phyloP scores from a whole-genome alignment of 2,113 vertebrate genomes.

The Crotalus viridis region DNA sequence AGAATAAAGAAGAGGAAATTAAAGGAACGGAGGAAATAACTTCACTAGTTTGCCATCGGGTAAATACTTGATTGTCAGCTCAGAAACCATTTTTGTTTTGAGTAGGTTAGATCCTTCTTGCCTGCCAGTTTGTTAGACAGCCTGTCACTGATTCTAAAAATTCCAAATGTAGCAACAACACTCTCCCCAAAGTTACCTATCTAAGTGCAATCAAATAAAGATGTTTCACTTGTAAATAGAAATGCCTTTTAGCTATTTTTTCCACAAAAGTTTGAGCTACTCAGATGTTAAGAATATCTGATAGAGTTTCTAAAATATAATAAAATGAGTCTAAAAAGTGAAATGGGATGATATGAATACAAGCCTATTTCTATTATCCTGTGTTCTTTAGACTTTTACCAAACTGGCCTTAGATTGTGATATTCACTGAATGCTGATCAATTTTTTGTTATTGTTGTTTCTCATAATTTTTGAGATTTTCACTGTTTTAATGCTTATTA shows the following conservation, averaged over 20 bases:
- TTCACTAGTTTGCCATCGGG: background rate
- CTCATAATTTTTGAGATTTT: background rate
- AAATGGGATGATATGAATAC: background rate
- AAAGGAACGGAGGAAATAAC: background rate
- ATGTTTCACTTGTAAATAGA: background rate
- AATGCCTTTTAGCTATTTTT: background rate
- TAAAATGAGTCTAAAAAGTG: background rate
- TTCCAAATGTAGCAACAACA: background rate
- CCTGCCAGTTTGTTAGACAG: background rate
- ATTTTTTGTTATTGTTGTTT: background rate
- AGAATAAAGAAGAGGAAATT: background rate
- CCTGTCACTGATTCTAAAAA: background rate
- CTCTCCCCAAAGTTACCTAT: background rate
- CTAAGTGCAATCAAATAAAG: background rate
- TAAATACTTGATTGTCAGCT: background rate
- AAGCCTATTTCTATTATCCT: background rate
- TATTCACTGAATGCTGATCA: background rate
- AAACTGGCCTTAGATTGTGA: background rate
- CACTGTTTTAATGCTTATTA: background rate
- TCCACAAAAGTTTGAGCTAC: background rate
- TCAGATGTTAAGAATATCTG: background rate
- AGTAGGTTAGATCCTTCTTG: background rate
- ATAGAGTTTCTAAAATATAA: background rate
- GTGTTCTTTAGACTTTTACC: background rate
- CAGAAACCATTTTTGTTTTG: background rate